A percentile compares a stretch with the other conserved stretches of the same genome.
Evolutionary conservation across 2,113 vertebrate genomes (phyloP).

Genomic region (Crocuta crocuta): DNA sequence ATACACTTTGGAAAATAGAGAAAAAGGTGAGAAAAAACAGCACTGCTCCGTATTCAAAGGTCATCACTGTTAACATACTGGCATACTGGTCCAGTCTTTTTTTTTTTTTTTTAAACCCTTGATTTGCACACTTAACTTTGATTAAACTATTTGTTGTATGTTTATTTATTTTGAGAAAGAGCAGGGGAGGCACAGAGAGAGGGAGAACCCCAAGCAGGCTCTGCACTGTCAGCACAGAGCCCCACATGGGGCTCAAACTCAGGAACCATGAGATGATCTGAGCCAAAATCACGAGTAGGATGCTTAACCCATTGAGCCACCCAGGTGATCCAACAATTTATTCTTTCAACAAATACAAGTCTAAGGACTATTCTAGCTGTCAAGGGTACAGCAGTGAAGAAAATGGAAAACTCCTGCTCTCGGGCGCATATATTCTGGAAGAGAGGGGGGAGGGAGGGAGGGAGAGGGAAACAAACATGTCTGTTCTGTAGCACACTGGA

Average conservation of each 20-base stretch:
- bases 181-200: no score
- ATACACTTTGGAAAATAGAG: background rate
- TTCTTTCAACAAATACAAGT: background rate
- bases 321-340: background rate
- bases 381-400: background rate
- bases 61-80: background rate
- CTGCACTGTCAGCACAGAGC: no score
- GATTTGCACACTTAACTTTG: background rate
- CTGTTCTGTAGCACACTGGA: background rate
- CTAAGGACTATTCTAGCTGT: background rate
- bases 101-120: no score
- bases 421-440: background rate
- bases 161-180: no score
- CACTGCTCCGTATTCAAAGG: background rate
- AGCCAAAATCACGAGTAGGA: no score
- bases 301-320: no score
- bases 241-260: no score
- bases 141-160: background rate
- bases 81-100: background rate
- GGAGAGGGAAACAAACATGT: background rate
- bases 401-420: background rate
- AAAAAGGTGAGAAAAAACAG: background rate
- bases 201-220: no score
- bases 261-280: no score
- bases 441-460: background rate